Evolutionary conservation across 2,113 vertebrate species (phyloP).

Genomic region (Aptenodytes patagonicus): DNA sequence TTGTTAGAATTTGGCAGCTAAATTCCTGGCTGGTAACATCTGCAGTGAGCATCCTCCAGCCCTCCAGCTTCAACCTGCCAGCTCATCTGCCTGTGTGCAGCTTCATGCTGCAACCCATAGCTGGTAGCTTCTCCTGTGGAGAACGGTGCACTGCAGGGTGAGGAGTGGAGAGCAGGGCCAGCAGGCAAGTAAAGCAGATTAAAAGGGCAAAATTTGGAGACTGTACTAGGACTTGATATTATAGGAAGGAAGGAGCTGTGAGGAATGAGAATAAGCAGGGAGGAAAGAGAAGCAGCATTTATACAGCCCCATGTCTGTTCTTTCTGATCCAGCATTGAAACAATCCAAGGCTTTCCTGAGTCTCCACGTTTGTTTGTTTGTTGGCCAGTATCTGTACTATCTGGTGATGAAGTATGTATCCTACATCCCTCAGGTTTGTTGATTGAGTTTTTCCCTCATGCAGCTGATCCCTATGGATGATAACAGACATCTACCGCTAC

Average conservation of each 20-base stretch:
- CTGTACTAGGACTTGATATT: background rate
- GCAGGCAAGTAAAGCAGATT: background rate
- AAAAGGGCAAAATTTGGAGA: background rate
- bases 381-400: background rate
- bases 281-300: background rate
- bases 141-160: fast-evolving
- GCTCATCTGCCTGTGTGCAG: background rate
- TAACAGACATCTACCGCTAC: background rate
- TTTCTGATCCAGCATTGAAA: background rate
- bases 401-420: background rate
- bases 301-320: background rate
- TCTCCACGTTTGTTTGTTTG: background rate
- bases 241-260: background rate
- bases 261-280: background rate
- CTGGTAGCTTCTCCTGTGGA: background rate
- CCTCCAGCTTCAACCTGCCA: background rate
- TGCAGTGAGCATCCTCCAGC: background rate
- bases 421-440: background rate
- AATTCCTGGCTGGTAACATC: background rate
- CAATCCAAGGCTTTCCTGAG: background rate
- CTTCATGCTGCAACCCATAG: background rate
- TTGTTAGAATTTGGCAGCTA: background rate
- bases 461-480: background rate
- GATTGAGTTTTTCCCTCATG: constrained; percentile 1
- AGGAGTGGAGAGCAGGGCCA: background rate